Conservation (phyloP, 2,888 invertebrate genomes). For the Amphiduros pacificus region DNA sequence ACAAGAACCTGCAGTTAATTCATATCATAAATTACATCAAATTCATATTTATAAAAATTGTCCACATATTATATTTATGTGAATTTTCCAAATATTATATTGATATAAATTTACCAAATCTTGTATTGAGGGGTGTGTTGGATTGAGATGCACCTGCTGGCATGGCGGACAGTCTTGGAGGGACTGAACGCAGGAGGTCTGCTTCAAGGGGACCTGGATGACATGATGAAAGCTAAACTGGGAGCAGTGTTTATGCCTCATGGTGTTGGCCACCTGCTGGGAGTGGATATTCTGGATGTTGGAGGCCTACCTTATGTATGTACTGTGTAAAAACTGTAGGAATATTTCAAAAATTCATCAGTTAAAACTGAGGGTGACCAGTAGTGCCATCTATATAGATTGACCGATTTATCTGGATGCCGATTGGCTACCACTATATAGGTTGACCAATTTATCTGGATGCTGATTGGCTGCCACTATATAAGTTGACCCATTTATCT, state of each 20-base stretch:
- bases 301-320: slow-evolving; percentile 79
- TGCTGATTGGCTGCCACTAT: too few relatives aligned
- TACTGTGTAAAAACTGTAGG: too few relatives aligned
- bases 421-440: too few relatives aligned
- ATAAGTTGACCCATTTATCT: too few relatives aligned
- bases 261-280: slow-evolving; percentile 92
- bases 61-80: background rate
- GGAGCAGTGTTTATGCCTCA: slow-evolving; percentile 91
- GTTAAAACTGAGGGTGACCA: too few relatives aligned
- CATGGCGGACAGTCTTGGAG: slow-evolving; percentile 76
- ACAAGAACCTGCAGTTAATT: too few relatives aligned
- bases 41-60: background rate
- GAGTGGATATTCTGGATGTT: slow-evolving; percentile 94
- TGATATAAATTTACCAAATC: background rate
- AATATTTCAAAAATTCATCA: too few relatives aligned
- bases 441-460: too few relatives aligned
- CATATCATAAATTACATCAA: background rate
- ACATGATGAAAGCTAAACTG: slow-evolving; percentile 68
- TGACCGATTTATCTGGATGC: too few relatives aligned
- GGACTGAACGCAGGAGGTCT: slow-evolving; percentile 65
- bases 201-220: slow-evolving; percentile 59
- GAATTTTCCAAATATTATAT: background rate
- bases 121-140: slow-evolving; percentile 73
- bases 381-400: too few relatives aligned
- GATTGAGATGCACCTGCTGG: slow-evolving; percentile 88